A percentile compares a stretch with the other conserved stretches of the same genome.
These are phyloP conservation scores for Miltochrista miniata DNA, from an alignment of 2,888 invertebrate genomes.

Conservation along the genomic window DNA sequence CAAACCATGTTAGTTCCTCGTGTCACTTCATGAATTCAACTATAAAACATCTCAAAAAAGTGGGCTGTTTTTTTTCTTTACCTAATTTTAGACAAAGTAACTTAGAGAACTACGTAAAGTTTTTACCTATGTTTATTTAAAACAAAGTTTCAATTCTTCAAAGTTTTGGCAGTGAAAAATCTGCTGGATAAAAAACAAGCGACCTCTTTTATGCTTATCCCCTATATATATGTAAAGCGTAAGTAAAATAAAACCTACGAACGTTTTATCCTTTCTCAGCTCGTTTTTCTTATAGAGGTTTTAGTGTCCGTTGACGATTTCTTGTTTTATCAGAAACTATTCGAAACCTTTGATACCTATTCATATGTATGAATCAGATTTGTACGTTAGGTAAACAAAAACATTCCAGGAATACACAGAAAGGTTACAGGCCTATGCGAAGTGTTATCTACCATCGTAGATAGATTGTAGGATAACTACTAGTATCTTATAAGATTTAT, in stretches of 20 bases:
- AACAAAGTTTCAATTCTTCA: no score
- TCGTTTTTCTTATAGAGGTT: not conserved
- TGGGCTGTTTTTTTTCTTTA: no score
- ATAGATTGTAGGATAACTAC: not conserved
- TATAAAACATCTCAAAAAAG: no score
- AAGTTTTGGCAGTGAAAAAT: not conserved
- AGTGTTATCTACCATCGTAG: not conserved
- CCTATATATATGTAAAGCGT: not conserved
- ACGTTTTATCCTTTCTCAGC: not conserved
- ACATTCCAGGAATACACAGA: not conserved
- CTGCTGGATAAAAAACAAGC: not conserved
- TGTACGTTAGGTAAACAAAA: not conserved
- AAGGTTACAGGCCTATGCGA: not conserved
- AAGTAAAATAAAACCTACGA: constrained; percentile 1
- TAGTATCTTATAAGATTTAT: not conserved
- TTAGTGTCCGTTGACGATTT: constrained; percentile 2
- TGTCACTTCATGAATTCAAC: no score
- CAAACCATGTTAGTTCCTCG: no score
- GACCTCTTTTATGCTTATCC: constrained; percentile 1
- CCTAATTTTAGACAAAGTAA: no score
- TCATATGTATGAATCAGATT: not conserved
- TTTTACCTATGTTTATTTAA: no score
- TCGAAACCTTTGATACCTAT: not conserved
- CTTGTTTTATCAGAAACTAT: not conserved
- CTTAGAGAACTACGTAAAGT: no score